phyloP scores from a whole-genome alignment of 2,797 vertebrate species.

The Sebastes steindachneri region DNA sequence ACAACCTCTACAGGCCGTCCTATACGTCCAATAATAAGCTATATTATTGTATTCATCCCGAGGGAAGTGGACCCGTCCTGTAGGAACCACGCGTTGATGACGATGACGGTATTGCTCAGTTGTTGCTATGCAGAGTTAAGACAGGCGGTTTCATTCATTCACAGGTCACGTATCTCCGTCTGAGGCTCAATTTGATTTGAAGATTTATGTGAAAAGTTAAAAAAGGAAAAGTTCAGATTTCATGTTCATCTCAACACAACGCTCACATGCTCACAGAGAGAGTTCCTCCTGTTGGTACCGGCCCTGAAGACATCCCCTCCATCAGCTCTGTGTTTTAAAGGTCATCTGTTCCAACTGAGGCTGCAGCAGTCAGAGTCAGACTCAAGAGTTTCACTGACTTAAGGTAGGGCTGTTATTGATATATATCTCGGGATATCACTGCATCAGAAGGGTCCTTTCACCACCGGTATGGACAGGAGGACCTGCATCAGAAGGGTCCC shows the following conservation, averaged over 20 bases:
- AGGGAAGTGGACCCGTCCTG: not conserved
- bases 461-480: no score
- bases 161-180: not conserved
- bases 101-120: conserved; percentile 17
- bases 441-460: no score
- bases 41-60: no score
- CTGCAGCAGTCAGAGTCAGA: no score
- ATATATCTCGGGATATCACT: no score
- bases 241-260: not conserved
- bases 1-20: not conserved
- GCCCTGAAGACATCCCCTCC: not conserved
- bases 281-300: not conserved
- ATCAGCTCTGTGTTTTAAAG: not conserved
- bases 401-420: no score
- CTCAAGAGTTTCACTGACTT: no score
- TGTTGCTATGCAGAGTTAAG: conserved; percentile 32
- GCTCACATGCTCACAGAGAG: not conserved
- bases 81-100: not conserved
- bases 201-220: not conserved
- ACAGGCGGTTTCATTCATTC: conserved; percentile 31
- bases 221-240: not conserved
- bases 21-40: not conserved
- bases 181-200: not conserved
- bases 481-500: no score
- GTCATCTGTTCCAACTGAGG: no score